Conservation (phyloP, 1,140 invertebrate genomes). For the Hydropsyche tenuis region DNA sequence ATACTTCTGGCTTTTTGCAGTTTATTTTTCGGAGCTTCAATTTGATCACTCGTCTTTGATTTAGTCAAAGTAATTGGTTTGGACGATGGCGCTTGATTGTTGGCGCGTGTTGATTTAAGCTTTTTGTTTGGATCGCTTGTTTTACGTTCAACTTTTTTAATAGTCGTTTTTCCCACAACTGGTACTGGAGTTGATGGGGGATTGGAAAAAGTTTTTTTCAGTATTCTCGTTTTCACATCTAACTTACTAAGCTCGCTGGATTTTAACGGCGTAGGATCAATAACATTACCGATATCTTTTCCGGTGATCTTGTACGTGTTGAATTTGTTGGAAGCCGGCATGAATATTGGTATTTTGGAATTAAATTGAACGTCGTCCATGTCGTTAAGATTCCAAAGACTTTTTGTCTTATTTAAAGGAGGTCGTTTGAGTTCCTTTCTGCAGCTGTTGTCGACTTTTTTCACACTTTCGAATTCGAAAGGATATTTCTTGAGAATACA, state of each 20-base stretch:
- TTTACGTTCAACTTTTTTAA: slow-evolving; percentile 59
- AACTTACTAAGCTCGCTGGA: slow-evolving; percentile 59
- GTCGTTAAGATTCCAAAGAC: slow-evolving; percentile 63
- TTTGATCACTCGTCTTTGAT: slow-evolving; percentile 47
- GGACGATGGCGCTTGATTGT: neutral
- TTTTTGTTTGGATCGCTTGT: slow-evolving; percentile 56
- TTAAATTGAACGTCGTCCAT: slow-evolving; percentile 60
- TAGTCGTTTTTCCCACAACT: slow-evolving; percentile 54
- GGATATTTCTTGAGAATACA: slow-evolving; percentile 65
- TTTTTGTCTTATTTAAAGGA: slow-evolving; percentile 62
- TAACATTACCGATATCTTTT: slow-evolving; percentile 51
- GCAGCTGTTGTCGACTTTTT: slow-evolving; percentile 43
- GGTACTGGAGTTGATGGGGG: slow-evolving; percentile 59
- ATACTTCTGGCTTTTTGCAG: slow-evolving; percentile 65
- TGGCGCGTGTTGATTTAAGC: slow-evolving; percentile 21
- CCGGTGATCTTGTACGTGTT: slow-evolving; percentile 62
- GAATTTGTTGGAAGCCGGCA: slow-evolving; percentile 60
- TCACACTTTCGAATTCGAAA: slow-evolving; percentile 13
- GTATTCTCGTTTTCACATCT: slow-evolving; percentile 62
- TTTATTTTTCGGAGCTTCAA: slow-evolving; percentile 55
- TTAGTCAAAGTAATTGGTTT: slow-evolving; percentile 40
- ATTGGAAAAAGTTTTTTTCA: slow-evolving; percentile 63
- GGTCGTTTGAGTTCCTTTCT: slow-evolving; percentile 55
- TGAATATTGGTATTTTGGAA: slow-evolving; percentile 54
- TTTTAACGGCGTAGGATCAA: slow-evolving; percentile 55